phyloP scores from a whole-genome alignment of 2,888 invertebrate genomes.

The Synanthedon formicaeformis region DNA sequence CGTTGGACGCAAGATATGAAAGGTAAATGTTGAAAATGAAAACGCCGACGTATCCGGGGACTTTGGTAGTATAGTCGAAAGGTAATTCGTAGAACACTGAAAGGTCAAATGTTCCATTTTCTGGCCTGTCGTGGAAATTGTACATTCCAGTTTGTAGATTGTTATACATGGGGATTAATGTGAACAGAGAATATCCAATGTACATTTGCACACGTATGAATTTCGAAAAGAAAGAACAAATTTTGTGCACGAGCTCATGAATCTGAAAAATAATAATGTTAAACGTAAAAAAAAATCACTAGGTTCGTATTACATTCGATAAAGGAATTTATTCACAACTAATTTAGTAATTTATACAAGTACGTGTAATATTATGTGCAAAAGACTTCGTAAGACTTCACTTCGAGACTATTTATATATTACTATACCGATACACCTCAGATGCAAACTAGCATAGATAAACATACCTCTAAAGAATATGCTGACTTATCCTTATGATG shows the following conservation, averaged over 20 bases:
- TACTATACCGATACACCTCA: too few species aligned
- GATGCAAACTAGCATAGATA: not conserved
- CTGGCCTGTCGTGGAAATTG: constrained; percentile 1
- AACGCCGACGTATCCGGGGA: constrained; percentile 7
- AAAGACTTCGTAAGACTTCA: not conserved
- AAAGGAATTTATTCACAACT: too few species aligned
- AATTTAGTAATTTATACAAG: too few species aligned
- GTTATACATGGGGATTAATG: constrained; percentile 11
- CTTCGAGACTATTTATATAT: too few species aligned
- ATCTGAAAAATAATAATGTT: constrained; percentile 7
- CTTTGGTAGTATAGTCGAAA: constrained; percentile 8
- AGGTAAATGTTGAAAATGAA: constrained; percentile 10
- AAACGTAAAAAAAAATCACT: too few species aligned
- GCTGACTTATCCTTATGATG: constrained; percentile 8
- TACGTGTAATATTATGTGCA: too few species aligned
- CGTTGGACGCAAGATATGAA: constrained; percentile 5
- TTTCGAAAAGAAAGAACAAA: constrained; percentile 11
- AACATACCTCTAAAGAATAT: constrained; percentile 8
- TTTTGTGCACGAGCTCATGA: constrained; percentile 10
- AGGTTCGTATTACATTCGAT: too few species aligned
- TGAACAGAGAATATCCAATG: constrained; percentile 10
- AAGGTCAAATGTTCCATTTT: constrained; percentile 10
- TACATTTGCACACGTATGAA: constrained; percentile 6
- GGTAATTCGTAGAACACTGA: constrained; percentile 10
- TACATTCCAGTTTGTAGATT: constrained; percentile 11